Conservation (phyloP, 2,113 vertebrate species). For the Sylvia atricapilla region DNA sequence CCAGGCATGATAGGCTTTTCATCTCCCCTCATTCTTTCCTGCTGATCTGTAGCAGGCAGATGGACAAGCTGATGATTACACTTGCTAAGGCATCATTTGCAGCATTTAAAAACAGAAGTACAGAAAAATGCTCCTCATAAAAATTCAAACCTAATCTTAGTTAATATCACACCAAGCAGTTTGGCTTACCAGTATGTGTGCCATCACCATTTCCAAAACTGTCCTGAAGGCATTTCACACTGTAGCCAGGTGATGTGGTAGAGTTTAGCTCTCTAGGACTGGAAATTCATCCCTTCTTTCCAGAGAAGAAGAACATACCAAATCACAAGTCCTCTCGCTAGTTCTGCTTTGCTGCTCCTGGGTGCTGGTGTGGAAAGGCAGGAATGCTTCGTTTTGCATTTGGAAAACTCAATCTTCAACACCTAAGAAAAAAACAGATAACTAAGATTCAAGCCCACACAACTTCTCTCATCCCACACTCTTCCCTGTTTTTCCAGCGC, state of each 20-base stretch:
- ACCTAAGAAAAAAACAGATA: slow-evolving; percentile 25
- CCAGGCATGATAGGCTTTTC: neutral
- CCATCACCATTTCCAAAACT: neutral
- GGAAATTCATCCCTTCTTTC: neutral
- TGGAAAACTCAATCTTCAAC: neutral
- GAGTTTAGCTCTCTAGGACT: neutral
- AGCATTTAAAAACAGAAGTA: neutral
- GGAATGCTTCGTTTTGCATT: neutral
- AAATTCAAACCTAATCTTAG: neutral
- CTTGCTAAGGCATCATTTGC: slow-evolving; percentile 8
- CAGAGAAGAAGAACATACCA: neutral
- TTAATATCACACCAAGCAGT: neutral
- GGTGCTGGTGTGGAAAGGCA: neutral
- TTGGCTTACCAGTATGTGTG: neutral
- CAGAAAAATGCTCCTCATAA: neutral
- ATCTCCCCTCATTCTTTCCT: neutral
- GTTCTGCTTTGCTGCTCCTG: neutral
- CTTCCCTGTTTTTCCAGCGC: neutral
- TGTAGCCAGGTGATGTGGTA: neutral
- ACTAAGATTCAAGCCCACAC: slow-evolving; percentile 24
- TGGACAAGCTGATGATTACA: neutral
- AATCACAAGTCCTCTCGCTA: neutral
- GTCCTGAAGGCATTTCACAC: neutral
- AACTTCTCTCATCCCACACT: slow-evolving; percentile 33
- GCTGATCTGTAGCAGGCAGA: neutral